Evolutionary conservation across 2,797 vertebrate genomes (phyloP).

Genomic region (Anguilla obscura): DNA sequence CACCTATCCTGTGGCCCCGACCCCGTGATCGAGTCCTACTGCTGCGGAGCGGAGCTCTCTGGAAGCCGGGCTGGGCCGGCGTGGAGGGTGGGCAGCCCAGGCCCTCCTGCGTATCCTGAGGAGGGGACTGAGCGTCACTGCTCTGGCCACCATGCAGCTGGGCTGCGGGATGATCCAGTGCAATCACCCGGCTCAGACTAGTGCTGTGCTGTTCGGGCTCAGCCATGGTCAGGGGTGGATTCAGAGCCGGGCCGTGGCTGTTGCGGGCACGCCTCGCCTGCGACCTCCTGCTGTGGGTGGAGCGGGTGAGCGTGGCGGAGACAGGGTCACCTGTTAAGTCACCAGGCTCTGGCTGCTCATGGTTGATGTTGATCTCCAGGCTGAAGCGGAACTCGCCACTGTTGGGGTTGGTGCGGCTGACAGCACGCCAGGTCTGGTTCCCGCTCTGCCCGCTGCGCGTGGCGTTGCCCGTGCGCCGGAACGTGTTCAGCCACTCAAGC

Average conservation of each 20-base stretch:
- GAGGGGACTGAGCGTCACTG: constrained; percentile 59
- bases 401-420: constrained; percentile 91
- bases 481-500: constrained; percentile 90
- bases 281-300: constrained; percentile 67
- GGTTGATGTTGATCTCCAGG: constrained; percentile 94
- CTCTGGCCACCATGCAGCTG: constrained; percentile 36
- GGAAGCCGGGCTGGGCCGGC: constrained; percentile 48
- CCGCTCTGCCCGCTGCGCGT: constrained; percentile 92
- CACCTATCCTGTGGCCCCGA: constrained; percentile 72
- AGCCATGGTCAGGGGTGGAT: constrained; percentile 57
- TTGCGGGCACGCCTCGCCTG: constrained; percentile 73
- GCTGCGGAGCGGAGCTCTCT: constrained; percentile 65
- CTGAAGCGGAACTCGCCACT: constrained; percentile 94
- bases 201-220: constrained; percentile 38
- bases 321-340: constrained; percentile 58
- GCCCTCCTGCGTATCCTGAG: constrained; percentile 51
- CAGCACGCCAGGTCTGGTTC: constrained; percentile 94
- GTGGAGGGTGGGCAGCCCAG: constrained; percentile 41
- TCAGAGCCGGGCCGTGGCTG: constrained; percentile 61
- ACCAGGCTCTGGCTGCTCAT: constrained; percentile 81
- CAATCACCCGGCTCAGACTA: constrained; percentile 61
- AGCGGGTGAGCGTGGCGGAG: constrained; percentile 59
- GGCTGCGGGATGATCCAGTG: constrained; percentile 56
- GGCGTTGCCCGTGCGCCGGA: constrained; percentile 88
- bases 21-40: constrained; percentile 83